Percentiles rank a stretch among this genome's conserved stretches.
These are phyloP conservation scores for Argyresthia goedartella DNA, from an alignment of 2,888 invertebrate genomes.

Conservation along the genomic window DNA sequence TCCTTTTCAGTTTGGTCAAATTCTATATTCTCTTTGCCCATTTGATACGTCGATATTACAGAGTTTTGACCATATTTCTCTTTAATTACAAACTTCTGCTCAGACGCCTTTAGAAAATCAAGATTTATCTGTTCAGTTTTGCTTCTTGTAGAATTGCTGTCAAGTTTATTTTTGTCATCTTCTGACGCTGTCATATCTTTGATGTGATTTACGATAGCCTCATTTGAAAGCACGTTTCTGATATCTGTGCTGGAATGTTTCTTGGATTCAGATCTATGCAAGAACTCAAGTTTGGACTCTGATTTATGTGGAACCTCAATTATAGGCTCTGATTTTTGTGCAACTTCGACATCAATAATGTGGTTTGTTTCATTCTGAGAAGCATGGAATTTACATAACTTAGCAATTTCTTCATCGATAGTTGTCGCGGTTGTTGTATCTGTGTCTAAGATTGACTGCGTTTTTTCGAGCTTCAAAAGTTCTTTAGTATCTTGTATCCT, in stretches of 20 bases:
- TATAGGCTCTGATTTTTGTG: neutral
- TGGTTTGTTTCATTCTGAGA: conserved; percentile 12
- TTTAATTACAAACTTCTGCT: conserved; percentile 37
- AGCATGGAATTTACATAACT: conserved; percentile 1
- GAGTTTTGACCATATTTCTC: conserved; percentile 30
- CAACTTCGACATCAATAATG: neutral
- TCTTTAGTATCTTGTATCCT: too few relatives aligned
- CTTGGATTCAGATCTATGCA: too few relatives aligned
- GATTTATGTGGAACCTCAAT: neutral
- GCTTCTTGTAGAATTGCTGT: conserved; percentile 8
- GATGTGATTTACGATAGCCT: neutral
- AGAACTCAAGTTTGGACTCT: too few relatives aligned
- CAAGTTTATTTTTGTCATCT: conserved; percentile 6
- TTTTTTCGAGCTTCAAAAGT: too few relatives aligned
- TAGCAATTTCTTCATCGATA: conserved; percentile 26
- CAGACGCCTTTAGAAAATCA: conserved; percentile 25
- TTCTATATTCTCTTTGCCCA: conserved; percentile 53
- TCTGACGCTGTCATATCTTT: conserved; percentile 11
- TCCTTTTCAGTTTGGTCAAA: conserved; percentile 52
- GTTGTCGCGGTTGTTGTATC: conserved; percentile 19
- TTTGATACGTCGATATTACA: conserved; percentile 25
- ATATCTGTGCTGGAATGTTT: too few relatives aligned
- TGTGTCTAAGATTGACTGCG: too few relatives aligned
- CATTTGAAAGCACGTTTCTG: too few relatives aligned
- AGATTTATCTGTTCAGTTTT: conserved; percentile 22